phyloP scores from a whole-genome alignment of 2,113 vertebrate species.

The Saiga tatarica region DNA sequence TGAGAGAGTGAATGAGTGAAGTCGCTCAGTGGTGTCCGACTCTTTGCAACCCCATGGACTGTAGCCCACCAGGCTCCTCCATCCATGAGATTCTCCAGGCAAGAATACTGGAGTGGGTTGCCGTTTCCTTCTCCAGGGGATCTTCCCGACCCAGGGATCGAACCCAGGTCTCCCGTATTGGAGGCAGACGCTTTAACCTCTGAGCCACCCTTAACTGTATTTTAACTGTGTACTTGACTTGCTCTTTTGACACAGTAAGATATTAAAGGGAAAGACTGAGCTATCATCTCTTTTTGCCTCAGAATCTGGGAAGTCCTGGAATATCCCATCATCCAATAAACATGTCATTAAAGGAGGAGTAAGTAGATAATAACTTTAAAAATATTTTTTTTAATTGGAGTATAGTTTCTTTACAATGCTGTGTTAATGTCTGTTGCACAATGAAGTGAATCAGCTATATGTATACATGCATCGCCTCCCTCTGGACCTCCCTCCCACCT shows the following conservation, averaged over 20 bases:
- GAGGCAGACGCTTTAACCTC: too few species aligned
- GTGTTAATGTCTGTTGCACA: neutral
- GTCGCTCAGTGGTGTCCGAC: too few species aligned
- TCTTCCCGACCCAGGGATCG: too few species aligned
- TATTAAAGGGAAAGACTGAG: neutral
- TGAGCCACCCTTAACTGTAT: neutral
- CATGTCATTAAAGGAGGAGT: neutral
- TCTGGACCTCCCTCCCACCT: neutral
- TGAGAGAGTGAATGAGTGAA: too few species aligned
- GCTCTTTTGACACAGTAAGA: neutral
- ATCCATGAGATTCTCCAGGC: too few species aligned
- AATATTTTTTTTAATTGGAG: neutral
- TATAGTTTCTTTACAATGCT: neutral
- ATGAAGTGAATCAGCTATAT: neutral
- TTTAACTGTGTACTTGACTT: neutral
- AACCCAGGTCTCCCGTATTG: too few species aligned
- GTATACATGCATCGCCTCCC: fast-evolving
- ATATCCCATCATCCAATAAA: neutral
- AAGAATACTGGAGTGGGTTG: too few species aligned
- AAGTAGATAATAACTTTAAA: neutral
- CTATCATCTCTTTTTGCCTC: neutral
- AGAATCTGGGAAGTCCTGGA: neutral
- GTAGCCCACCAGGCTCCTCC: too few species aligned
- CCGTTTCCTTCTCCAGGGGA: too few species aligned
- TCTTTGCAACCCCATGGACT: too few species aligned